Conservation (phyloP, 2,113 vertebrate genomes). For the Prinia subflava region DNA sequence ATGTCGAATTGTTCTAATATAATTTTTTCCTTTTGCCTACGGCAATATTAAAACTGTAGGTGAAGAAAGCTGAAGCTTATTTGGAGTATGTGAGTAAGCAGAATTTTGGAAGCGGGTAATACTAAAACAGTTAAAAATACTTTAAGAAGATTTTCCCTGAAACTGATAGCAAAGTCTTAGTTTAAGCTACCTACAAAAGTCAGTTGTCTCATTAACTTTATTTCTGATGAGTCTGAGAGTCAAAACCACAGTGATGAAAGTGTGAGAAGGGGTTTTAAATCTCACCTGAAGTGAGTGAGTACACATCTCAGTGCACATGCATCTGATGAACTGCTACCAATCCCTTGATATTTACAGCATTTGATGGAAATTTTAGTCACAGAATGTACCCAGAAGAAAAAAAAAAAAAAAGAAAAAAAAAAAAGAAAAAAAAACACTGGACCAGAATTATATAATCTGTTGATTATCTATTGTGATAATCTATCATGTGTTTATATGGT, state of each 20-base stretch:
- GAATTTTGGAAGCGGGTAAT: background rate
- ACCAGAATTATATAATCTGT: background rate
- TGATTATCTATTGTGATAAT: background rate
- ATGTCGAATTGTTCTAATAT: background rate
- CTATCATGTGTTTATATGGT: rapidly evolving
- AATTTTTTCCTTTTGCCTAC: background rate
- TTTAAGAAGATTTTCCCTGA: background rate
- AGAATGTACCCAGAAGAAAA: background rate
- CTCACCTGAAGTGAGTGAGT: background rate
- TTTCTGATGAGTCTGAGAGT: background rate
- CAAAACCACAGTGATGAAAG: background rate
- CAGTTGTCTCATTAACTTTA: background rate
- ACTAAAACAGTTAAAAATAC: background rate
- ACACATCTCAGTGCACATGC: background rate
- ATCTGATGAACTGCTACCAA: background rate
- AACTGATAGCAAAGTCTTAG: background rate
- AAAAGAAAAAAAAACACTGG: too few species aligned
- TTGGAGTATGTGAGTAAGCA: background rate
- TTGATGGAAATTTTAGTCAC: background rate
- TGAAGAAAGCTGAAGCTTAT: background rate
- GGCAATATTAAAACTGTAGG: background rate
- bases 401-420: background rate
- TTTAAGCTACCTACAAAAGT: background rate
- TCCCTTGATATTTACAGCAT: background rate
- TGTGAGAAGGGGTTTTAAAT: background rate